Base-by-base conservation (phyloP, 1,140 invertebrate genomes). In the Coelopa frigida region DNA sequence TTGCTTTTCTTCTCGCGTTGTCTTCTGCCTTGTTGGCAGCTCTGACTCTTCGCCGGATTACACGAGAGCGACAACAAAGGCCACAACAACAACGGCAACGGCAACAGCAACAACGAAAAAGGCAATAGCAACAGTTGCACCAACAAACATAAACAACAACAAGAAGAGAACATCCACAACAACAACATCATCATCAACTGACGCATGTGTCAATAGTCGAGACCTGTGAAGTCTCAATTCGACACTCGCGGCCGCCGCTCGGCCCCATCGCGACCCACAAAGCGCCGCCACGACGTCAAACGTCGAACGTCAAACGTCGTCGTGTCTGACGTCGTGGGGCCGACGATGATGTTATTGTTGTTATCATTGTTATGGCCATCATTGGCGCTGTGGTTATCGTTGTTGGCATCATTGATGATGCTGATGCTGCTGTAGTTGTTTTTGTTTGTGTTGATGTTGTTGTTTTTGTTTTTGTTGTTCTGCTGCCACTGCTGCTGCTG, bases 41-140 rank as follows among this genome's bases (percentile, higher is more conserved):
- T n/a, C n/a, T n/a, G n/a, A n/a, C n/a, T n/a, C n/a, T n/a, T n/a
- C n/a, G n/a, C n/a, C n/a, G n/a, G n/a, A n/a, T n/a, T n/a, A n/a
- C n/a, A n/a, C n/a, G n/a, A n/a, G n/a, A n/a, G n/a, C 6, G n/a
- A n/a, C 7, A 7, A 29, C 27, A 29, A 7, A 29, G 32, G 22
- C 14, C 27, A 46, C 36, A 38, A 46, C 36, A 47, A 42, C 22
- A 42, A 43, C 14, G 24, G 39, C 5, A 48, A 27, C 17, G 44
- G 32, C 38, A 23, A 29, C 1, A 48, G 27, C 15, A 37, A 2
- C 7, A 48, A 32, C 11, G 27, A 31, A 35, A 35, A 37, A 10
- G 8, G 4, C 44, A 33, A 26, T 42, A 3, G 7, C 27, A 5
- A 14, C 17, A 24, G 27, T 35, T 46, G 29, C 32, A 46, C n/a